Percentiles rank a stretch among this genome's conserved stretches.
phyloP scores from a whole-genome alignment of 1,140 invertebrate species.

The Saxidomus purpurata region DNA sequence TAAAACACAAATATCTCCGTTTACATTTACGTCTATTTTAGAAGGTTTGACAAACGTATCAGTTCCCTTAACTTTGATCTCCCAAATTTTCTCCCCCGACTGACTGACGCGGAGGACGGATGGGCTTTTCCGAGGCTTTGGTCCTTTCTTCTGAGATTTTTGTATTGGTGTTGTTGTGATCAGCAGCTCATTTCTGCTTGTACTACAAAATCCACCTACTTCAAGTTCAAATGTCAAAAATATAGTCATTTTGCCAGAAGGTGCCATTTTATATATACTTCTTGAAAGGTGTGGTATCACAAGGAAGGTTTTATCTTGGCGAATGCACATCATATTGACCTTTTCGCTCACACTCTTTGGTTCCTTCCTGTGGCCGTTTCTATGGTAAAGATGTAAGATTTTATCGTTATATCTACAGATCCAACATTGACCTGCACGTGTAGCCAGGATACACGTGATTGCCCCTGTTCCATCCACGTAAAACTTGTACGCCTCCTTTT shows the following conservation, averaged over 20 bases:
- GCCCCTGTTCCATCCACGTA: constrained; percentile 55
- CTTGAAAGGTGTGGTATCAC: constrained; percentile 27
- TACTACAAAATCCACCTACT: constrained; percentile 52
- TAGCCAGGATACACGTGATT: constrained; percentile 4
- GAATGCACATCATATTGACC: neutral
- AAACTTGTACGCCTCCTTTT: constrained; percentile 36
- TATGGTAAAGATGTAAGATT: constrained; percentile 49
- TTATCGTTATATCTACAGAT: constrained; percentile 49
- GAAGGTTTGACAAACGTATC: constrained; percentile 46
- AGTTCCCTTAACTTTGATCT: constrained; percentile 32
- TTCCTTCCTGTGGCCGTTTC: constrained; percentile 59
- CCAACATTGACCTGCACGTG: constrained; percentile 23
- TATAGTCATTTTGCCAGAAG: constrained; percentile 5
- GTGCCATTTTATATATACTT: constrained; percentile 28
- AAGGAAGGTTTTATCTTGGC: constrained; percentile 29
- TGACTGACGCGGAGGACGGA: constrained; percentile 24
- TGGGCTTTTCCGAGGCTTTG: constrained; percentile 22
- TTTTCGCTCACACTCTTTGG: constrained; percentile 20
- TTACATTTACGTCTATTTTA: constrained; percentile 32
- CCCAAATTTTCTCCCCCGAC: constrained; percentile 30
- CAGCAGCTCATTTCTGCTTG: constrained; percentile 51
- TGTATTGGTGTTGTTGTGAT: constrained; percentile 44
- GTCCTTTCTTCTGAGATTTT: constrained; percentile 65
- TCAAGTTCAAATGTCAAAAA: constrained; percentile 57
- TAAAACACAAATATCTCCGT: constrained; percentile 55